Evolutionary conservation across 2,113 vertebrate species (phyloP).

Genomic region (Bufo bufo): DNA sequence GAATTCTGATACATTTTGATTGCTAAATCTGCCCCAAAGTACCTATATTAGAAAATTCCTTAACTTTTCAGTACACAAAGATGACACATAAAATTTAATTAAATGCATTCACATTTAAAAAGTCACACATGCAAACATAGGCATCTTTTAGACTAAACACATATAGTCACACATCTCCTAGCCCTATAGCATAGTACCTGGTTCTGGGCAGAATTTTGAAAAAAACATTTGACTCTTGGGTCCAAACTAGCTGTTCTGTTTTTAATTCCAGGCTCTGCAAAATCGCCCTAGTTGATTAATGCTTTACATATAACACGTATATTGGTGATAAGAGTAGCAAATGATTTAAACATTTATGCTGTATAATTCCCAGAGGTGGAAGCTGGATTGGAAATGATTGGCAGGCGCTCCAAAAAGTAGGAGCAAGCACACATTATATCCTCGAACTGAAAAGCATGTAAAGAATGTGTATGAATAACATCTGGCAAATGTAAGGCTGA

Average conservation of each 20-base stretch:
- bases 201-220: not conserved
- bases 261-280: not conserved
- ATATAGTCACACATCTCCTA: not conserved
- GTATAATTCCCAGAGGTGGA: constrained; percentile 24
- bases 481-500: constrained; percentile 56
- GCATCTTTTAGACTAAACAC: not conserved
- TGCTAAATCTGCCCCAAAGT: too few species aligned
- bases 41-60: too few species aligned
- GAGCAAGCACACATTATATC: constrained; percentile 48
- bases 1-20: too few species aligned
- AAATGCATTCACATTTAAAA: too few species aligned
- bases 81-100: too few species aligned
- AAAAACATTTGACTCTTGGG: not conserved
- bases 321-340: not conserved
- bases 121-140: too few species aligned
- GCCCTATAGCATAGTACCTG: not conserved
- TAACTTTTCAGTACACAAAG: too few species aligned
- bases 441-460: constrained; percentile 51
- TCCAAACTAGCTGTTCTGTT: not conserved
- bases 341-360: constrained; percentile 39
- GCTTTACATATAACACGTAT: not conserved
- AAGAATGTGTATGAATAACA: constrained; percentile 48
- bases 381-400: constrained; percentile 51
- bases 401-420: constrained; percentile 33
- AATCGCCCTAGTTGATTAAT: not conserved